A percentile compares a stretch with the other conserved stretches of the same genome.
Conservation (phyloP, 2,797 vertebrate genomes). For the Pantherophis alleghaniensis region DNA sequence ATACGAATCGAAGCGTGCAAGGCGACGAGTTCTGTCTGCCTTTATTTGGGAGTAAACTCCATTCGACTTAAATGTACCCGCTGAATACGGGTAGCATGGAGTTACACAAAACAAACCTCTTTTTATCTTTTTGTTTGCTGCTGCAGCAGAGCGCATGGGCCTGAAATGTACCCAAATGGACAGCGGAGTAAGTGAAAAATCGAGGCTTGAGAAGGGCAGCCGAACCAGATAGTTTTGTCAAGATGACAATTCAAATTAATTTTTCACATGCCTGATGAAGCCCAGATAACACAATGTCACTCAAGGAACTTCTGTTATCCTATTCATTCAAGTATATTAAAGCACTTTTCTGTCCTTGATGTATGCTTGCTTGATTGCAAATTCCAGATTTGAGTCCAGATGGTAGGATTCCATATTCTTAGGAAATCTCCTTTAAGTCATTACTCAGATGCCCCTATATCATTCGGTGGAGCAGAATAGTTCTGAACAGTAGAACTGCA, state of each 20-base stretch:
- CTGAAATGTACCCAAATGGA: not conserved
- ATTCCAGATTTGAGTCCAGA: not conserved
- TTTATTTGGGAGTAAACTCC: not conserved
- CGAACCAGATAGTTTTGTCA: not conserved
- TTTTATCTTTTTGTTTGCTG: not conserved
- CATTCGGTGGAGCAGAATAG: not conserved
- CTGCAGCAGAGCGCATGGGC: not conserved
- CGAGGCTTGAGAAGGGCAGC: not conserved
- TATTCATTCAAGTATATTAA: not conserved
- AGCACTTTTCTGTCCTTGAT: not conserved
- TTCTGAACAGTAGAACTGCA: not conserved
- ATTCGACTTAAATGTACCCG: no score
- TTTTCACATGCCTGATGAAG: not conserved
- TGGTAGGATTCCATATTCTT: not conserved
- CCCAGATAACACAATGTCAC: not conserved
- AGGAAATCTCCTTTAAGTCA: not conserved
- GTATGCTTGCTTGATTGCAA: not conserved
- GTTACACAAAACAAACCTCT: not conserved
- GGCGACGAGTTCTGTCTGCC: not conserved
- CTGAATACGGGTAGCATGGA: not conserved
- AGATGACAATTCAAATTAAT: not conserved
- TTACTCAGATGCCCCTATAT: not conserved
- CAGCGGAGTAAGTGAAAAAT: not conserved
- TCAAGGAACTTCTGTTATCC: not conserved
- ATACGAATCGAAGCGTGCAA: not conserved